These are phyloP conservation scores for Paramormyrops hopkinsi DNA, from an alignment of 2,797 vertebrate species.

Conservation along the genomic window DNA sequence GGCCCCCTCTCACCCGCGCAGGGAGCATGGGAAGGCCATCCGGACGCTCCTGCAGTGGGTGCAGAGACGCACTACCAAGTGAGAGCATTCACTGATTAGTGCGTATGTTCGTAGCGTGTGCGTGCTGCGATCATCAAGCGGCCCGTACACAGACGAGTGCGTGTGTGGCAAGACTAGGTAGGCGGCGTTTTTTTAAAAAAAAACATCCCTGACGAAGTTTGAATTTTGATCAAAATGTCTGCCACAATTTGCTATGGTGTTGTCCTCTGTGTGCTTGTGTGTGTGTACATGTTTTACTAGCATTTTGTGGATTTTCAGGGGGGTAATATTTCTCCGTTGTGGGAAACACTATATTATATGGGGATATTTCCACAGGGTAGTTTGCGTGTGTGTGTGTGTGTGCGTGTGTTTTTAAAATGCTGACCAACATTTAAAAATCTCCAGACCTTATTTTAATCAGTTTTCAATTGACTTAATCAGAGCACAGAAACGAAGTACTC, in stretches of 20 bases:
- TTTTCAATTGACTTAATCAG: conserved; percentile 8
- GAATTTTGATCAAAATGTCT: background rate
- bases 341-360: background rate
- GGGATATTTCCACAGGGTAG: background rate
- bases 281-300: background rate
- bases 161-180: background rate
- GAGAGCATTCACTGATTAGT: conserved; percentile 40
- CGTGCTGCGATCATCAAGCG: background rate
- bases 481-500: background rate
- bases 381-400: background rate
- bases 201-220: background rate
- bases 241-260: background rate
- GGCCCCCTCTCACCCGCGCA: conserved; percentile 57
- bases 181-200: background rate
- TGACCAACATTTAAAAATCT: background rate
- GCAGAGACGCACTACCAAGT: conserved; percentile 90
- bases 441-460: background rate
- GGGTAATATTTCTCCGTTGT: background rate
- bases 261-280: background rate
- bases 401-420: background rate
- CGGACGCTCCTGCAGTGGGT: conserved; percentile 89
- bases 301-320: background rate
- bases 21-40: conserved; percentile 83
- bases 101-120: background rate
- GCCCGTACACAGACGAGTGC: background rate